phyloP scores from a whole-genome alignment of 2,888 invertebrate species.

The Drosophila lacicola region DNA sequence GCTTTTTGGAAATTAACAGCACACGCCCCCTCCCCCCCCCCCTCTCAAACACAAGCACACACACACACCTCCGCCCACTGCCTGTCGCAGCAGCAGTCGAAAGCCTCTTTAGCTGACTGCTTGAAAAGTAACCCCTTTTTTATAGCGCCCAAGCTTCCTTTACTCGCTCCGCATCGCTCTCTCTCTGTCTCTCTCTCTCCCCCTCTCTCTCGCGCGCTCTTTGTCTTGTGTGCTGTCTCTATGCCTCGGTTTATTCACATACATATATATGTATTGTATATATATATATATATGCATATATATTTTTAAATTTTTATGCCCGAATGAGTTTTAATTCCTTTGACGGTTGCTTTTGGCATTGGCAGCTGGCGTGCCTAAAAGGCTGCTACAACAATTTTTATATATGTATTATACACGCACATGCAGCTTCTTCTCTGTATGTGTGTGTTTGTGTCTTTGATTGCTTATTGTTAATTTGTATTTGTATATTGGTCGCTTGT shows the following conservation, averaged over 20 bases:
- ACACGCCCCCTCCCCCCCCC: conserved; percentile 38
- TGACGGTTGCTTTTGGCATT: conserved; percentile 80
- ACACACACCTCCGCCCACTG: not conserved
- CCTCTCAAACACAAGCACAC: not conserved
- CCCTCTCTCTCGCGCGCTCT: not conserved
- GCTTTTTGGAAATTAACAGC: conserved; percentile 78
- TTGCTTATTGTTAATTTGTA: conserved; percentile 81
- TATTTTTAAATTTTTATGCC: conserved; percentile 85
- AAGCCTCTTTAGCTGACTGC: conserved; percentile 44
- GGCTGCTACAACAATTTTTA: conserved; percentile 53
- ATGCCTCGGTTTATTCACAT: conserved; percentile 25
- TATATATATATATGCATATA: conserved; percentile 54
- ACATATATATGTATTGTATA: conserved; percentile 10
- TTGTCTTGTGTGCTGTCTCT: conserved; percentile 29
- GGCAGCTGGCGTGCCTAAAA: conserved; percentile 77
- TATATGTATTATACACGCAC: not conserved
- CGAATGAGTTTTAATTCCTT: conserved; percentile 85
- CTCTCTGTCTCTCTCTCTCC: not conserved
- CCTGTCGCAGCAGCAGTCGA: conserved; percentile 12
- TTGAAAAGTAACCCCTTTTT: conserved; percentile 78
- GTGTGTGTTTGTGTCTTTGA: conserved; percentile 65
- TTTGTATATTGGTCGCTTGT: conserved; percentile 68
- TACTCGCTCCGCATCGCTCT: conserved; percentile 1
- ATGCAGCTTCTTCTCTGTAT: conserved; percentile 24
- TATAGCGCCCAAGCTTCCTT: conserved; percentile 46